Conservation (phyloP, 1,140 invertebrate genomes). For the Ceratina japonica region DNA sequence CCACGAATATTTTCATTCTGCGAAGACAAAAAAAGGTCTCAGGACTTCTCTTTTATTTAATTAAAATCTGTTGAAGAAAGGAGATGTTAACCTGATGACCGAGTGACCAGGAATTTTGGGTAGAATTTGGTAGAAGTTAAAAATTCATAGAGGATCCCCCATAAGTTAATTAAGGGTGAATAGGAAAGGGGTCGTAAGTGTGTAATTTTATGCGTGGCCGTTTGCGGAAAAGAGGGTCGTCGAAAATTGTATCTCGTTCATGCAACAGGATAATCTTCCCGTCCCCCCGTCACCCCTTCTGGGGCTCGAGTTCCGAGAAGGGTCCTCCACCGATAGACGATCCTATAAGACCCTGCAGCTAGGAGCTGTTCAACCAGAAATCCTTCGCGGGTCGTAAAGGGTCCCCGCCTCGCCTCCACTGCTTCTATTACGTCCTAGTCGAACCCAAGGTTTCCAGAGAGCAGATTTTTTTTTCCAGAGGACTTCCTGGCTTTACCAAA, state of each 20-base stretch:
- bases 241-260: slow-evolving; percentile 35
- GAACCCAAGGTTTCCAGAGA: not conserved
- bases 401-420: slow-evolving; percentile 10
- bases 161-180: no score
- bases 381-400: slow-evolving; percentile 56
- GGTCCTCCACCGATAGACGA: slow-evolving; percentile 41
- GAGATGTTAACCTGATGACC: not conserved
- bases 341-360: slow-evolving; percentile 39
- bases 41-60: no score
- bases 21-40: no score
- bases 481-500: not conserved
- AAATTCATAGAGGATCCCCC: no score
- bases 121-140: not conserved
- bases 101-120: not conserved
- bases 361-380: slow-evolving; percentile 54
- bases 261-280: slow-evolving; percentile 43
- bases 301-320: slow-evolving; percentile 47
- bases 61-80: not conserved
- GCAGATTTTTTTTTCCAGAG: not conserved
- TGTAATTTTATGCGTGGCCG: slow-evolving; percentile 7
- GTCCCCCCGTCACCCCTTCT: slow-evolving; percentile 9
- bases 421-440: slow-evolving; percentile 11
- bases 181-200: not conserved
- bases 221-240: slow-evolving; percentile 5
- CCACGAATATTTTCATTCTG: no score